These are phyloP conservation scores for Cnemophilus loriae DNA, from an alignment of 2,113 vertebrate genomes.

Conservation along the genomic window DNA sequence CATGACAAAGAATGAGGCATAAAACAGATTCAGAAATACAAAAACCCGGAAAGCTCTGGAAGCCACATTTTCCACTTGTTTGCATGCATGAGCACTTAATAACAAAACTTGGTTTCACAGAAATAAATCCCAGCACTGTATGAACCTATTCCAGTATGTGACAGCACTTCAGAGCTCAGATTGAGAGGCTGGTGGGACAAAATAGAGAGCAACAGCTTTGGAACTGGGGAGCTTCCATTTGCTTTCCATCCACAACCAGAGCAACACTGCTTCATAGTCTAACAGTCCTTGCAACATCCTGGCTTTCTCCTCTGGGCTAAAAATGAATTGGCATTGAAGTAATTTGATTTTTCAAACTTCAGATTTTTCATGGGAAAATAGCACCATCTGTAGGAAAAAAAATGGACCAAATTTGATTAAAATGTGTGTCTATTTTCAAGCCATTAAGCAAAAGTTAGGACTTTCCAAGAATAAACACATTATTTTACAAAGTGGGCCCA, in stretches of 20 bases:
- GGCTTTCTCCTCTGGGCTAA: not conserved
- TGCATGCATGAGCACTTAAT: not conserved
- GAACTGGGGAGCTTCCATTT: not conserved
- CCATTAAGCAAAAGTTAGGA: not conserved
- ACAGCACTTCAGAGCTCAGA: not conserved
- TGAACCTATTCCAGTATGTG: not conserved
- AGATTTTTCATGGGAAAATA: constrained; percentile 55
- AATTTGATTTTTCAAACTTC: constrained; percentile 18
- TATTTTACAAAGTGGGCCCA: not conserved
- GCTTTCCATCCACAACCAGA: not conserved
- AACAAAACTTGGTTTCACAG: not conserved
- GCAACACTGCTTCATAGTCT: not conserved
- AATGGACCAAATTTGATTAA: not conserved
- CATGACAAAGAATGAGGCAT: not conserved
- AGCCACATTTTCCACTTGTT: not conserved
- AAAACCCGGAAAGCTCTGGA: not conserved
- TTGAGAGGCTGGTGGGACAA: not conserved
- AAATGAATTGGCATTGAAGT: not conserved
- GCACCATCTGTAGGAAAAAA: constrained; percentile 61
- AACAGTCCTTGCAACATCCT: not conserved
- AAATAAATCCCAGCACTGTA: not conserved
- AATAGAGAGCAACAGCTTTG: not conserved
- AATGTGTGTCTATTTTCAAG: not conserved
- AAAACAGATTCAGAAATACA: not conserved
- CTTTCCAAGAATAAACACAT: not conserved